Evolutionary conservation across 2,113 vertebrate species (phyloP).

Genomic region (Phocoena sinus): DNA sequence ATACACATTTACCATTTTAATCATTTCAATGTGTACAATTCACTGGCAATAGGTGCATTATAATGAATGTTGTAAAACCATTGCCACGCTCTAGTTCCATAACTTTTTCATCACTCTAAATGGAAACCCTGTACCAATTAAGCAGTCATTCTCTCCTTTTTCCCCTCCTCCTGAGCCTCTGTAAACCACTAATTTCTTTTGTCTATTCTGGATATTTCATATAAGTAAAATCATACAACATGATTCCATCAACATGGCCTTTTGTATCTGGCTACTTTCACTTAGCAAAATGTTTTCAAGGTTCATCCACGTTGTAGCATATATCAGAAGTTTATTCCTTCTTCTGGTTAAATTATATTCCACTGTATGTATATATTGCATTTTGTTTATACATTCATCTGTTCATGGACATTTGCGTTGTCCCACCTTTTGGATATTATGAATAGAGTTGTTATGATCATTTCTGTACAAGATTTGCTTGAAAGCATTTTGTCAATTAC

Average conservation of each 20-base stretch:
- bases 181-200: background rate
- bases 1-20: background rate
- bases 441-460: background rate
- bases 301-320: background rate
- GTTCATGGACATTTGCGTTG: background rate
- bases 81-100: background rate
- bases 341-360: background rate
- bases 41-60: background rate
- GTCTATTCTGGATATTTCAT: background rate
- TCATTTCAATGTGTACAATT: background rate
- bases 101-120: background rate
- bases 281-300: background rate
- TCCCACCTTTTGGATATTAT: background rate
- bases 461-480: background rate
- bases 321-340: background rate
- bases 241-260: background rate
- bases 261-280: background rate
- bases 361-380: background rate
- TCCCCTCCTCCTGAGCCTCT: background rate
- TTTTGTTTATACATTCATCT: background rate
- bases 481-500: background rate
- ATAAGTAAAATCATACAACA: background rate
- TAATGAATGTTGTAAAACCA: background rate
- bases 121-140: background rate
- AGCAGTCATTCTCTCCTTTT: background rate